Evolutionary conservation across 2,888 invertebrate species (phyloP), one percentile per base, ranked within the genome.

Genomic region (Agrochola lota): DNA sequence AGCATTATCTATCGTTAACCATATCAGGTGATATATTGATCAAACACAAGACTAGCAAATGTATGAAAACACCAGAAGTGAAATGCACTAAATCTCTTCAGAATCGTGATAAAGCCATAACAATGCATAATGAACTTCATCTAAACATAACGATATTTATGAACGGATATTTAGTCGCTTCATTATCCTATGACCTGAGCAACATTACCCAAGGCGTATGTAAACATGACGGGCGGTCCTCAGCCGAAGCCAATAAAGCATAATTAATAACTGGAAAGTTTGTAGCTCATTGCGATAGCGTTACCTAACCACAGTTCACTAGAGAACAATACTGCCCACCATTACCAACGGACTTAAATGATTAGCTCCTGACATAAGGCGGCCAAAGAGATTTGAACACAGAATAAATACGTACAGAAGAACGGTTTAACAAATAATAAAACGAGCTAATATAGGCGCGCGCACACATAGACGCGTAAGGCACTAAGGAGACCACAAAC

Each of bases 341-440:
- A 92, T 93, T 84, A 85, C 80, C 83, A 81, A 91, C 86, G 90
- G 88, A 88, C 90, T 89, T 93, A 93, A 94, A 94, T 94, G 94
- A 95, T 95, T 93, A 92, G 91, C 92, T 94, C 84, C 91, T 94
- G 94, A 95, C 95, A 93, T 93, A 95, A 95, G 93, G 94, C 95
- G 94, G 94, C 94, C 94, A 90, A 86, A 90, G 74, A 83, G 85
- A 83, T 85, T 78, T 86, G 64, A 59, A n/a, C 78, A 55, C 23
- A 3, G 78, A 78, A n/a, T 66, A 26, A 26, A 60, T 26, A 35
- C 11, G 11, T 26, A 76, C 83, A 83, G 78, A 79, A 76, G 35
- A 15, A 35, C 26, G 0, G 26, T 15, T 75, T 15, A 3, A 43
- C 43, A 43, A 43, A 43, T 43, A 43, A 1, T 17, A 40, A 9